A percentile compares a stretch with the other conserved stretches of the same genome.
These are phyloP conservation scores for Bombus polaris DNA, from an alignment of 1,140 invertebrate genomes.

Conservation along the genomic window DNA sequence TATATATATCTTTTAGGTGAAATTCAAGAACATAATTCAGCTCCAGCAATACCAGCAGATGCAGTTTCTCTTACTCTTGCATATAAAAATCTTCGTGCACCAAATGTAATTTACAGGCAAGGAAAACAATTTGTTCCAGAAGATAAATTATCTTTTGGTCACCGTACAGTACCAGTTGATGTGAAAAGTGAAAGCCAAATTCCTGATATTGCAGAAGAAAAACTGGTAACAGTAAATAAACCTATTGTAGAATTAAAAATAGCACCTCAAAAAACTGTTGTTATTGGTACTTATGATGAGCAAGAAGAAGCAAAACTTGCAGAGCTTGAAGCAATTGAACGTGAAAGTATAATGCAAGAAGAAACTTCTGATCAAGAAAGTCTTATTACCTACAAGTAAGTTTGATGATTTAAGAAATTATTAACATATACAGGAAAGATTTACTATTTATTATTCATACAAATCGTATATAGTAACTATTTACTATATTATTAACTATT, in stretches of 20 bases:
- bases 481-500: background rate
- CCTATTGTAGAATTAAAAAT: constrained; percentile 79
- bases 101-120: constrained; percentile 57
- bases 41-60: constrained; percentile 74
- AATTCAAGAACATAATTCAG: constrained; percentile 34
- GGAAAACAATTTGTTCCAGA: constrained; percentile 74
- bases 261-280: constrained; percentile 8
- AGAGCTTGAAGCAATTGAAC: constrained; percentile 66
- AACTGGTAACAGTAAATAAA: constrained; percentile 77
- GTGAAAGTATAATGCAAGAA: constrained; percentile 56
- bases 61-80: constrained; percentile 80
- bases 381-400: constrained; percentile 59
- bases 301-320: constrained; percentile 61
- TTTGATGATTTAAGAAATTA: background rate
- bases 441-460: background rate
- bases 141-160: constrained; percentile 79
- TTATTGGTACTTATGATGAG: constrained; percentile 46
- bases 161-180: constrained; percentile 75
- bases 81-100: constrained; percentile 69
- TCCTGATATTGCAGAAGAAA: constrained; percentile 79
- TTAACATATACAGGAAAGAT: background rate
- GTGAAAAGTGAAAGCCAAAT: constrained; percentile 58
- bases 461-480: background rate
- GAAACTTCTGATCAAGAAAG: constrained; percentile 10
- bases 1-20: constrained; percentile 28